Percentiles rank a stretch among this genome's conserved stretches.
These are phyloP conservation scores for Heterodera schachtii DNA, from an alignment of 1,140 invertebrate genomes.

Conservation along the genomic window DNA sequence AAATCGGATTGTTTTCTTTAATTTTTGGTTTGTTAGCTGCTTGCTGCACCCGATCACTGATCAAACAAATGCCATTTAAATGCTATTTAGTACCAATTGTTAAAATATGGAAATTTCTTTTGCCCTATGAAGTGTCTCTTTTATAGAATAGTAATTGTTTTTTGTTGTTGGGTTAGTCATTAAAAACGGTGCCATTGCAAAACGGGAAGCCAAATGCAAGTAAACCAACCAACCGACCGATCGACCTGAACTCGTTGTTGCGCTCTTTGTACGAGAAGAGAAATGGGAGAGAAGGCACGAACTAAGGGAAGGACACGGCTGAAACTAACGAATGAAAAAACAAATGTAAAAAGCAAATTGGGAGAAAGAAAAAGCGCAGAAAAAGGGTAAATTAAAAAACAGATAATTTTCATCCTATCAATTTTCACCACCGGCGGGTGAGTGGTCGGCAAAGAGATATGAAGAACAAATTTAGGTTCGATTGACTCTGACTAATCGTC, in stretches of 20 bases:
- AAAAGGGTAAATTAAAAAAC: no score
- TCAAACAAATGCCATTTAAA: no score
- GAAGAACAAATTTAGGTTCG: not conserved
- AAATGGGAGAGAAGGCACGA: conserved; percentile 40
- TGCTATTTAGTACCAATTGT: no score
- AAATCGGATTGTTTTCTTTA: no score
- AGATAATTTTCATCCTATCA: not conserved
- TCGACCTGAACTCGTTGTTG: conserved; percentile 50
- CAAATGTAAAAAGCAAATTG: not conserved
- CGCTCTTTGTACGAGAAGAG: conserved; percentile 59
- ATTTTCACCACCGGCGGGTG: not conserved
- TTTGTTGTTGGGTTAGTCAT: not conserved
- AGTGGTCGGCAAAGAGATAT: not conserved
- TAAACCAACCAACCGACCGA: not conserved
- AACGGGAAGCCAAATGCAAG: not conserved
- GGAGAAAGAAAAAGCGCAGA: not conserved
- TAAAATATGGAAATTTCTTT: not conserved
- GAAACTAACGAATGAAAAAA: not conserved
- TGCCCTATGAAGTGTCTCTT: no score
- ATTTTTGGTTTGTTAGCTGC: no score
- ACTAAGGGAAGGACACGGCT: not conserved
- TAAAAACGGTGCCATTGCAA: not conserved
- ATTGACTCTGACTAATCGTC: not conserved
- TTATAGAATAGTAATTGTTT: not conserved
- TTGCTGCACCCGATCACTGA: no score